Evolutionary conservation across 2,888 invertebrate genomes (phyloP), one percentile per base, ranked within the genome.

Genomic region (Athalia cordata): DNA sequence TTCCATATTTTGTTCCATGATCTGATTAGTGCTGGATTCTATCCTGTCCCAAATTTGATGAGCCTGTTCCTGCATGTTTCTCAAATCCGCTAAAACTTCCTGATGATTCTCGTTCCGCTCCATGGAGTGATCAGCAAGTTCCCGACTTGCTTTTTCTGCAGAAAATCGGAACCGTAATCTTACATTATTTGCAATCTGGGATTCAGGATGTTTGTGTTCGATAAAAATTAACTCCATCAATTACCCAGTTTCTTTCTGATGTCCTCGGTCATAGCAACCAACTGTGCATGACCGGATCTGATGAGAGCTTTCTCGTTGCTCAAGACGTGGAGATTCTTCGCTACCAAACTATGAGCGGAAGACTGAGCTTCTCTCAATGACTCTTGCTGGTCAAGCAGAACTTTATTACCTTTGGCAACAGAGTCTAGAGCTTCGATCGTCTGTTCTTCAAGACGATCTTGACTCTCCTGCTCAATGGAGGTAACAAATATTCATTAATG

Each of bases 291-390:
- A 3, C 93, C 93, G 45, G 92, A 89, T 50, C 92, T 90, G 80
- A 94, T 93, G 75, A 94, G 86, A 57, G 92, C 91, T 85, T 93
- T 94, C 85, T 94, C 94, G 77, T 92, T 90, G n/a, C 89, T 89
- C 70, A 94, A 87, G 77, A 93, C 91, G 77, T 90, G 90, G 77
- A 94, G 90, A 87, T 94, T 94, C 72, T 90, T 88, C 64, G 92
- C 90, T 5, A 94, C 90, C 13, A 92, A 88, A 66, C 91, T 86
- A 81, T 93, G 91, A 11, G 93, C 91, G 62, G 89, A 85, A 57
- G 90, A 81, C 81, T 92, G 92, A 3, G 92, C 92, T 77, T 89
- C 88, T 80, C 91, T 91, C n/a, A 93, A 84, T 82, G 91, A 89
- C 77, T 91, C 86, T 82, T 94, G 94, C 82, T 93, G 93, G 45